Base-by-base conservation (phyloP, 2,888 invertebrate genomes). In the Romanomermis culicivorax region DNA sequence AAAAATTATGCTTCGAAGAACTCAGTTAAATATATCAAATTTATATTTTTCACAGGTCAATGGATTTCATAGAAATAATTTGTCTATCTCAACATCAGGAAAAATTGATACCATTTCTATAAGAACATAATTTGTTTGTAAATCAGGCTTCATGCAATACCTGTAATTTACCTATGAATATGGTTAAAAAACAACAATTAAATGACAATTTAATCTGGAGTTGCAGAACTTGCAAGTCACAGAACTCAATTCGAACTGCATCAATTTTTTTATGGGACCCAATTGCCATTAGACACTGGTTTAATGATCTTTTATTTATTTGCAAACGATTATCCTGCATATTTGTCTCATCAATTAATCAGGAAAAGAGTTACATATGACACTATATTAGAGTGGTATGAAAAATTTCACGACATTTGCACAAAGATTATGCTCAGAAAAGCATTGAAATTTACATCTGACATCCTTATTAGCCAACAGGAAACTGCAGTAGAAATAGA, bases 401-500 rank as follows among this genome's bases (percentile, higher is more conserved):
- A 36, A 11, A 36, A 36, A 36, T 17, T 36, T 11, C 11, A 17
- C 11, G 17, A 36, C 17, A 17, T 36, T 11, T 36, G 36, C 11
- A 36, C 11, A 11, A 36, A 36, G 17, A 11, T 11, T 14, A 11
- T 36, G 36, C 11, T 11, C n/a, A n/a, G n/a, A n/a, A n/a, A n/a
- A n/a, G n/a, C n/a, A n/a, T n/a, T n/a, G n/a, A n/a, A n/a, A n/a
- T n/a, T n/a, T n/a, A n/a, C n/a, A n/a, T n/a, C n/a, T n/a, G n/a
- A n/a, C n/a, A n/a, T n/a, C n/a, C n/a, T 17, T 14, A 14, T 17
- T 14, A 36, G 11, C 36, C 11, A 11, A 14, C 11, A 7, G 20
- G 47, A 14, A 47, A 23, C 4, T 7, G 20, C 47, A 14, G 52
- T 52, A 4, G 52, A 52, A 52, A 52, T 52, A 49, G n/a, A n/a